Evolutionary conservation across 2,113 vertebrate species (phyloP).

Genomic region (Isurus oxyrinchus): DNA sequence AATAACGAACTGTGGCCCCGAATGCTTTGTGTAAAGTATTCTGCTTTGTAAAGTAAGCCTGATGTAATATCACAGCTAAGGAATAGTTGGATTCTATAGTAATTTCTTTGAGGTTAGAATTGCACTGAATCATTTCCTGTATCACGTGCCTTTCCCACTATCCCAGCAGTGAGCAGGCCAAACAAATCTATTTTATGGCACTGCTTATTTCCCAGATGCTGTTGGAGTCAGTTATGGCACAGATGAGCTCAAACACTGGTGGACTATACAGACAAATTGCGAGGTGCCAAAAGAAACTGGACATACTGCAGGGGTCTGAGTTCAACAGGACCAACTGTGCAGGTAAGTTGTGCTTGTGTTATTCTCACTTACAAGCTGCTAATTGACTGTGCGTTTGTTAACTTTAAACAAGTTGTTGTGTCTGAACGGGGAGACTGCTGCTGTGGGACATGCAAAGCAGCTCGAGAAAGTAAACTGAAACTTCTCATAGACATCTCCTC

Average conservation of each 20-base stretch:
- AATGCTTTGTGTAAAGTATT: background rate
- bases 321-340: background rate
- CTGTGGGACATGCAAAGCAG: background rate
- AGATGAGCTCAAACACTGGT: background rate
- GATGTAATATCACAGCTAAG: background rate
- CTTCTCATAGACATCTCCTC: background rate
- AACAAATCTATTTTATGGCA: conserved; percentile 35
- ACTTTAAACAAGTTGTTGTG: background rate
- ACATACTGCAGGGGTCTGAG: background rate
- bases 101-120: conserved; percentile 29
- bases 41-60: background rate
- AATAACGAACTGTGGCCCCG: background rate
- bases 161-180: conserved; percentile 24
- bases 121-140: conserved; percentile 35
- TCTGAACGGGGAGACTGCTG: background rate
- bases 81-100: background rate
- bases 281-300: background rate
- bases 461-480: background rate
- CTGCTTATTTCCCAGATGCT: conserved; percentile 21
- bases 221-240: conserved; percentile 30
- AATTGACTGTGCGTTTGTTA: background rate
- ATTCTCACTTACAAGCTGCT: background rate
- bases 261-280: background rate
- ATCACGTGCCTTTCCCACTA: conserved; percentile 22
- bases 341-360: background rate